Base-by-base conservation (phyloP, 2,797 vertebrate species). In the Clarias laeviceps region DNA sequence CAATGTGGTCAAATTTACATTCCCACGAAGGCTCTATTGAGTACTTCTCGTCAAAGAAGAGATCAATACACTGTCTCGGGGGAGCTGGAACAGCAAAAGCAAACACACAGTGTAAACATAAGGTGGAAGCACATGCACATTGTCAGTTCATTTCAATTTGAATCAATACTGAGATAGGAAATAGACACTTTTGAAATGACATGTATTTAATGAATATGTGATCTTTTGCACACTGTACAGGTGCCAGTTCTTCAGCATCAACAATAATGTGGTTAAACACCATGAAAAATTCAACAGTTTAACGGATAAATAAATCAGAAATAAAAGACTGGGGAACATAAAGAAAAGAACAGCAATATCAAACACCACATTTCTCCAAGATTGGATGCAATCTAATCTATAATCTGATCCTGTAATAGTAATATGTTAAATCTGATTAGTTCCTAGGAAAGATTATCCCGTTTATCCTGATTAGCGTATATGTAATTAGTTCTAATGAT, bases 1-100 rank as follows among this genome's bases (percentile, higher is more conserved):
- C 98, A 85, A 99, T 98, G 87, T 99, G 97, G 93, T 99, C 98
- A 96, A 99, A 99, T 97, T 99, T 99, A 96, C 98, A 99, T 94
- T 99, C 98, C 98, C 98, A 99, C 88, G 98, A 99, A 85, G 98
- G 97, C 91, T 99, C 98, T 88, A 99, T 97, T 79, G 98, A 99
- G 92, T 99, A 99, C 89, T 96, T 98, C 94, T 98, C 97, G 93
- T 98, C 97, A 92, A 99, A 99, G 91, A 97, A 96, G 80, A 99
- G 96, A 93, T 99, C 97, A 88, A 99, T 99, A 90, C 98, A 99
- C 95, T 99, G 98, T 94, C 98, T 97, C 70, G 98, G 98, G 73
- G 97, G 96, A 88, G 98, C 98, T 99, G 91, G 66, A 93, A 90
- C 88, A 90, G 64, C 93, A 91, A 92, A 90, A 88, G 86, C 77